Base-by-base conservation (phyloP, 2,888 invertebrate species). In the Tipula lateralis region DNA sequence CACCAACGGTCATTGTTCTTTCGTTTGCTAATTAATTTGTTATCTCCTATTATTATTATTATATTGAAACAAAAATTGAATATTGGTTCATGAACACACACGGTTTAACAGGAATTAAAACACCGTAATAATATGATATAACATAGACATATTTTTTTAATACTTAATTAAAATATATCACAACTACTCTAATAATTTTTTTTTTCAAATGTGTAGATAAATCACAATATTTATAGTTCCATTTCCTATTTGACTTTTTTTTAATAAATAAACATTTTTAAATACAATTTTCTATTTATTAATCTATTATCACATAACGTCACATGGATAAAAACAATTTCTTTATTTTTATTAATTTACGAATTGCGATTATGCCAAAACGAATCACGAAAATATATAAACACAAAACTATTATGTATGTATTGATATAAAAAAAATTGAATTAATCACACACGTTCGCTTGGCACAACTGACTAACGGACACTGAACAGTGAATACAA, bases 1-100 rank as follows among this genome's bases (percentile, higher is more conserved):
- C 89, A 84, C 89, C 89, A 86, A 90, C 89, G 81, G 90, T 90
- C 90, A 90, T 90, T 85, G 84, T 34, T 84, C 29, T 30, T 24
- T 12, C 29, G 24, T 24, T 36, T 19, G 6, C 29, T 39, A 13
- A 29, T 50, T 83, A 24, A 19, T n/a, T n/a, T n/a, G n/a, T 83
- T 66, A 66, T 19, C 24, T 66, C 19, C 24, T 66, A n/a, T n/a
- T 66, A 24, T 66, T 66, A n/a, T n/a, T n/a, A n/a, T n/a, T n/a
- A n/a, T n/a, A n/a, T n/a, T n/a, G n/a, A n/a, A n/a, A n/a, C n/a
- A n/a, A 16, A 6, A 39, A 39, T 39, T 39, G n/a, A 24, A 24
- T 44, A 66, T 50, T 19, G 44, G 44, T 50, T 50, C 44, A 50
- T 66, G 66, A 66, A 66, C 24, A 66, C 66, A 66, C 24, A 66